Percentiles rank a stretch among this genome's conserved stretches.
Evolutionary conservation across 2,888 invertebrate species (phyloP).

Genomic region (Ochropleura leucogaster): DNA sequence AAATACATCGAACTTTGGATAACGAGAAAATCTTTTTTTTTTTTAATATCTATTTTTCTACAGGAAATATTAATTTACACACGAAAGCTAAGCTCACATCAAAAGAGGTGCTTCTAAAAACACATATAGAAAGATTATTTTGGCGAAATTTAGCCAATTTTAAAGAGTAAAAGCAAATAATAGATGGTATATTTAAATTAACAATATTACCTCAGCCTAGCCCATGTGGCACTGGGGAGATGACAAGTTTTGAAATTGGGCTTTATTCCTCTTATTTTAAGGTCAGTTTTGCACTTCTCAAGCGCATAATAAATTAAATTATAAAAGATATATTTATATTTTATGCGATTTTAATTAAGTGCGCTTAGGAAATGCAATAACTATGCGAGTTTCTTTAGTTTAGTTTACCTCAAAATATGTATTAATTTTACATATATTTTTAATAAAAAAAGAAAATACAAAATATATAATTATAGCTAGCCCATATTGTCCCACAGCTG

Average conservation of each 20-base stretch:
- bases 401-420: no score
- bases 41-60: constrained; percentile 11
- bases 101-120: constrained; percentile 29
- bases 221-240: constrained; percentile 56
- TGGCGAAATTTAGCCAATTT: constrained; percentile 42
- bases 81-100: constrained; percentile 45
- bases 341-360: no score
- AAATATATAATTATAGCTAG: no score
- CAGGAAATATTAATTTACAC: constrained; percentile 4
- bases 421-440: no score
- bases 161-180: constrained; percentile 34
- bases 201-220: constrained; percentile 48
- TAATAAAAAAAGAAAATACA: no score
- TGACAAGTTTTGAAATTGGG: constrained; percentile 45
- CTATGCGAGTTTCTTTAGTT: no score
- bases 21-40: neutral
- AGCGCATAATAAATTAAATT: neutral
- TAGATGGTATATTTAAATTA: constrained; percentile 31
- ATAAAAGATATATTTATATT: neutral
- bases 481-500: no score
- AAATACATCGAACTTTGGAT: constrained; percentile 4
- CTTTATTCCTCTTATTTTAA: constrained; percentile 9
- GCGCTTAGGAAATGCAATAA: no score
- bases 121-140: constrained; percentile 5
- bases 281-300: constrained; percentile 20